Conservation (phyloP, 2,888 invertebrate genomes). For the Andrena bucephala region DNA sequence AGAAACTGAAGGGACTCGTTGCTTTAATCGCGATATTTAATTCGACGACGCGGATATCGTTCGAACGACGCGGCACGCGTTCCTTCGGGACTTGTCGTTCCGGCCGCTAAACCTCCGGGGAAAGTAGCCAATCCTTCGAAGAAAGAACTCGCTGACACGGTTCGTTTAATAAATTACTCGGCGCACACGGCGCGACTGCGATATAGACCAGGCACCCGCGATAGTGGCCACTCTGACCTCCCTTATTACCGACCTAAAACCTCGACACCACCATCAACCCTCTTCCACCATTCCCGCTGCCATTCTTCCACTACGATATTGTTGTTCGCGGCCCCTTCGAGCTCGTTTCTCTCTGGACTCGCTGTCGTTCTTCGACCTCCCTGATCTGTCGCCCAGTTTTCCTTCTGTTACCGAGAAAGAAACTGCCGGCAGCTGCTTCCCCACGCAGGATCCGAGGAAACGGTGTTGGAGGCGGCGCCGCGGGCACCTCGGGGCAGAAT, state of each 20-base stretch:
- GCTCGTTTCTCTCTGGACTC: slow-evolving; percentile 36
- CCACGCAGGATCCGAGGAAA: no score
- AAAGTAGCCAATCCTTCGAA: slow-evolving; percentile 13
- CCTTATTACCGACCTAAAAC: slow-evolving; percentile 58
- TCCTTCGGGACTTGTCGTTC: neutral
- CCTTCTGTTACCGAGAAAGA: slow-evolving; percentile 16
- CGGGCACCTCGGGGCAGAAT: neutral
- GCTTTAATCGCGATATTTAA: slow-evolving; percentile 13
- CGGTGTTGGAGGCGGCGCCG: neutral
- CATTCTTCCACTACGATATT: slow-evolving; percentile 41
- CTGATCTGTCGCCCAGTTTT: slow-evolving; percentile 39
- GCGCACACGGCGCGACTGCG: slow-evolving; percentile 8
- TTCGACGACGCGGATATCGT: neutral
- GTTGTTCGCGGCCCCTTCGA: slow-evolving; percentile 32
- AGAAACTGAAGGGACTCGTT: neutral
- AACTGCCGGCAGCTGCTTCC: neutral
- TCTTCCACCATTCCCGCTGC: slow-evolving; percentile 20
- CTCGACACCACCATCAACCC: slow-evolving; percentile 32
- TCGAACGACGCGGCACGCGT: neutral
- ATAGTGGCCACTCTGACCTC: slow-evolving; percentile 34
- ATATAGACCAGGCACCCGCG: slow-evolving; percentile 24
- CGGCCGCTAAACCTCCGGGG: neutral
- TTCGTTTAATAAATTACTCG: slow-evolving; percentile 59
- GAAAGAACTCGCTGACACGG: slow-evolving; percentile 46
- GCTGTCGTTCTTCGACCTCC: slow-evolving; percentile 11